These are phyloP conservation scores for Bryconaethiops microstoma DNA, from an alignment of 2,797 vertebrate genomes.

Conservation along the genomic window DNA sequence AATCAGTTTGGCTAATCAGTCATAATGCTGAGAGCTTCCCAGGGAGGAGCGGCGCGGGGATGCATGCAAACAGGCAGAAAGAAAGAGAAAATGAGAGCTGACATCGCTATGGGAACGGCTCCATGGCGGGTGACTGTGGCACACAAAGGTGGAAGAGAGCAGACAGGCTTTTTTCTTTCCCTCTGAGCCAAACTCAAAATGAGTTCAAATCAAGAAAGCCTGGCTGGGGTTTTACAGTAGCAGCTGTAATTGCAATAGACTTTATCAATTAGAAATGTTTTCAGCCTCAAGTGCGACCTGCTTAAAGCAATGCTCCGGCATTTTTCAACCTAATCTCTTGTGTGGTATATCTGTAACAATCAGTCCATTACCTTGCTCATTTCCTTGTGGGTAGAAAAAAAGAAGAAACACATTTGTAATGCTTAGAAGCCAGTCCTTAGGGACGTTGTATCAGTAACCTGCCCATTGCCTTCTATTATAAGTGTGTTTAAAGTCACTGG, in stretches of 20 bases:
- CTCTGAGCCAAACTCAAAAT: slow-evolving; percentile 10
- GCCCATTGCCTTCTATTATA: no score
- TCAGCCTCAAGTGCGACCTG: not conserved
- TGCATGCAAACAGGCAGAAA: slow-evolving; percentile 52
- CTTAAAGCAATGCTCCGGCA: not conserved
- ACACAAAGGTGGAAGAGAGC: slow-evolving; percentile 46
- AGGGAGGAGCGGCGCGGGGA: slow-evolving; percentile 42
- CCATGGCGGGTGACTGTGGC: slow-evolving; percentile 19
- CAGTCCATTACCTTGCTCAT: not conserved
- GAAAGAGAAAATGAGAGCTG: slow-evolving; percentile 63
- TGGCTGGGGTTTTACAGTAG: not conserved
- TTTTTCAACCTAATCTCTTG: not conserved
- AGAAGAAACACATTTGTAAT: not conserved
- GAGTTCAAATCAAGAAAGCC: not conserved
- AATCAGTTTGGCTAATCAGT: slow-evolving; percentile 64
- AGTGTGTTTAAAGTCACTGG: no score
- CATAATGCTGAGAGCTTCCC: slow-evolving; percentile 50
- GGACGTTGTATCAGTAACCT: no score
- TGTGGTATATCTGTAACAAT: not conserved
- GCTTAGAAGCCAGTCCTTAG: no score
- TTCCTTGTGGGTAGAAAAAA: not conserved
- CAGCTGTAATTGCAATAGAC: not conserved
- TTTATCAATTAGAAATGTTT: slow-evolving; percentile 4
- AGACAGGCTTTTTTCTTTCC: slow-evolving; percentile 43
- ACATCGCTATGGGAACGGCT: slow-evolving; percentile 65